These are phyloP conservation scores for Eulemur rubriventer DNA, from an alignment of 2,797 vertebrate genomes.

Conservation along the genomic window DNA sequence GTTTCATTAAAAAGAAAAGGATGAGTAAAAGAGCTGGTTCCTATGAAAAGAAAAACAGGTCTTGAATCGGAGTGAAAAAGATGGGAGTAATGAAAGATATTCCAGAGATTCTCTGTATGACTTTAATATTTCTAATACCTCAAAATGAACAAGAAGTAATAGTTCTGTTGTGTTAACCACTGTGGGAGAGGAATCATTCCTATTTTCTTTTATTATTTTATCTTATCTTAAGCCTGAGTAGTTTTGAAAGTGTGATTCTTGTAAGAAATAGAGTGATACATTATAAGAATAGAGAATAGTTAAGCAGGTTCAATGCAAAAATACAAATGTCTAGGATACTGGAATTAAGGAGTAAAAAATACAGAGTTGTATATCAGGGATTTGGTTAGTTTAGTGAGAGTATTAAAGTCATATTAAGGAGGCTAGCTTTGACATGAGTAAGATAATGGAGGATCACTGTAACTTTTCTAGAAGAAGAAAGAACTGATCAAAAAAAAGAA, in stretches of 20 bases:
- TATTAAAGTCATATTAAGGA: neutral
- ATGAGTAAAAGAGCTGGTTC: neutral
- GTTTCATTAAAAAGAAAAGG: neutral
- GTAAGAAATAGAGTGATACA: neutral
- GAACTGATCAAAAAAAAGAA: neutral
- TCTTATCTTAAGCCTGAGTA: neutral
- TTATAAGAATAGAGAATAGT: conserved; percentile 12
- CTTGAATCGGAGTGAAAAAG: conserved; percentile 14
- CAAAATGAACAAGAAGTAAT: neutral
- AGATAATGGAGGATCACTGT: neutral
- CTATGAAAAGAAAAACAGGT: neutral
- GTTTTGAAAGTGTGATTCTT: conserved; percentile 12
- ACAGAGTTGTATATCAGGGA: neutral
- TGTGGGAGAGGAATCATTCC: neutral
- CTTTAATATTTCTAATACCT: conserved; percentile 25
- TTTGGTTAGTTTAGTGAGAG: neutral
- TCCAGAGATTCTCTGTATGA: conserved; percentile 22
- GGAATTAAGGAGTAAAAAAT: neutral
- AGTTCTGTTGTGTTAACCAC: neutral
- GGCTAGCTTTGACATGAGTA: neutral
- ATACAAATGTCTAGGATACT: neutral
- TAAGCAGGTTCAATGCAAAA: neutral
- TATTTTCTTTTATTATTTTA: neutral
- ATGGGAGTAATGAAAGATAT: neutral
- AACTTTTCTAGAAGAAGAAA: neutral